A percentile compares a stretch with the other conserved stretches of the same genome.
phyloP scores from a whole-genome alignment of 1,140 invertebrate species.

The Drosophila chauvacae region DNA sequence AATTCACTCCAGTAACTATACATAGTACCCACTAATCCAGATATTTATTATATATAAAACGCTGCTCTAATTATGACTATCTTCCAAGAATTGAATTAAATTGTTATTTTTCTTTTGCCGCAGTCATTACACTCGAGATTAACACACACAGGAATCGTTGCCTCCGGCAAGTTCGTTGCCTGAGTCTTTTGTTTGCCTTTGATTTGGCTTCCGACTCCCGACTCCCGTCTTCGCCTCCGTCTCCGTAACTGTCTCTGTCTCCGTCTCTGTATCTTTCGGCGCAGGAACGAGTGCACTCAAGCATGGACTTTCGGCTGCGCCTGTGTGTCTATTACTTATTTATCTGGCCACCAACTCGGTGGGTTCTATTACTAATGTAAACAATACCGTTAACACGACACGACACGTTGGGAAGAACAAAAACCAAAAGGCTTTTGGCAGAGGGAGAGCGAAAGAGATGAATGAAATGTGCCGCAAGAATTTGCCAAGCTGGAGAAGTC shows the following conservation, averaged over 20 bases:
- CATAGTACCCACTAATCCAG: background rate
- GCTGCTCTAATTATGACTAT: background rate
- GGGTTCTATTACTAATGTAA: slow-evolving; percentile 78
- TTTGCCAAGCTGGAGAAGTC: slow-evolving; percentile 41
- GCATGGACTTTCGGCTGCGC: slow-evolving; percentile 55
- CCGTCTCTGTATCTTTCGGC: slow-evolving; percentile 34
- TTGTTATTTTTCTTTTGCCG: slow-evolving; percentile 21
- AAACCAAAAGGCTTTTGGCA: slow-evolving; percentile 15
- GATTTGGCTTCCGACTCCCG: slow-evolving; percentile 26
- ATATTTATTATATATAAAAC: slow-evolving; percentile 19
- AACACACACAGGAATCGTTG: slow-evolving; percentile 42
- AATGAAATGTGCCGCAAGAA: slow-evolving; percentile 68
- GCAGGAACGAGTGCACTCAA: slow-evolving; percentile 46
- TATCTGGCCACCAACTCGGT: slow-evolving; percentile 65
- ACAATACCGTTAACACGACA: slow-evolving; percentile 79
- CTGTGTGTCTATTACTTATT: slow-evolving; percentile 69
- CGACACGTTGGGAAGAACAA: slow-evolving; percentile 34
- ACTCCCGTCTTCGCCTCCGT: slow-evolving; percentile 22
- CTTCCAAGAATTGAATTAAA: slow-evolving; percentile 45
- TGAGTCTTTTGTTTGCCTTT: slow-evolving; percentile 69
- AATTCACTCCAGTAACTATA: slow-evolving; percentile 3
- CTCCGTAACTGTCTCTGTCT: slow-evolving; percentile 12
- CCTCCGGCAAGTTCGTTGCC: slow-evolving; percentile 63
- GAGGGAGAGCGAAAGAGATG: slow-evolving; percentile 12
- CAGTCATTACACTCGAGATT: slow-evolving; percentile 16